Evolutionary conservation across 92 coral and sea anemone genomes (phyloP).

Genomic region (Pocillopora meandrina): DNA sequence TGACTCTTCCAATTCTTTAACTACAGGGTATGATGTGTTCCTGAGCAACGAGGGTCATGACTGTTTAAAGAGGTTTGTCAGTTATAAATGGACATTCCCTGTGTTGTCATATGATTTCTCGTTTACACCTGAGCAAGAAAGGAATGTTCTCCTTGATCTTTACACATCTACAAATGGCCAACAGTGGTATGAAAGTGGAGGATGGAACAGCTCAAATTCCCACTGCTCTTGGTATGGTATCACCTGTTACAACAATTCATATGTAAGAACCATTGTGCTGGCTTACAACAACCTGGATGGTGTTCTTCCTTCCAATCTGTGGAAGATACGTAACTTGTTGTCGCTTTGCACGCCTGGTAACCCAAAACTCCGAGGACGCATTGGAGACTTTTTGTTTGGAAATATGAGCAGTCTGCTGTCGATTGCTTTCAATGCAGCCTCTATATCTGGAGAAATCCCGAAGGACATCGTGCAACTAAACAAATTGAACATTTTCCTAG

Average conservation of each 20-base stretch:
- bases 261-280: slow-evolving; percentile 47
- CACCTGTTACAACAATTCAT: slow-evolving; percentile 47
- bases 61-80: slow-evolving; percentile 12
- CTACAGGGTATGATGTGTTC: neutral
- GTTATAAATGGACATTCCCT: neutral
- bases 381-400: slow-evolving; percentile 42
- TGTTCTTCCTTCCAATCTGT: slow-evolving; percentile 49
- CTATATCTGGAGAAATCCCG: slow-evolving; percentile 41
- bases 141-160: slow-evolving; percentile 48
- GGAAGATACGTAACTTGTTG: slow-evolving; percentile 61
- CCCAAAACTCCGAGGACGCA: slow-evolving; percentile 26
- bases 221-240: slow-evolving; percentile 67
- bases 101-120: slow-evolving; percentile 36
- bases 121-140: slow-evolving; percentile 58
- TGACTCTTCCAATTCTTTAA: neutral
- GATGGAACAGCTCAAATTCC: slow-evolving; percentile 47
- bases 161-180: slow-evolving; percentile 53
- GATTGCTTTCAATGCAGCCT: slow-evolving; percentile 5
- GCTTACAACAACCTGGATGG: slow-evolving; percentile 56
- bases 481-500: slow-evolving; percentile 40
- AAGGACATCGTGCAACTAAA: slow-evolving; percentile 33
- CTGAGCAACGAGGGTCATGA: slow-evolving; percentile 26
- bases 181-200: slow-evolving; percentile 29
- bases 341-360: slow-evolving; percentile 50
- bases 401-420: slow-evolving; percentile 52